phyloP scores from a whole-genome alignment of 2,888 invertebrate species.

The Germaria angustata region DNA sequence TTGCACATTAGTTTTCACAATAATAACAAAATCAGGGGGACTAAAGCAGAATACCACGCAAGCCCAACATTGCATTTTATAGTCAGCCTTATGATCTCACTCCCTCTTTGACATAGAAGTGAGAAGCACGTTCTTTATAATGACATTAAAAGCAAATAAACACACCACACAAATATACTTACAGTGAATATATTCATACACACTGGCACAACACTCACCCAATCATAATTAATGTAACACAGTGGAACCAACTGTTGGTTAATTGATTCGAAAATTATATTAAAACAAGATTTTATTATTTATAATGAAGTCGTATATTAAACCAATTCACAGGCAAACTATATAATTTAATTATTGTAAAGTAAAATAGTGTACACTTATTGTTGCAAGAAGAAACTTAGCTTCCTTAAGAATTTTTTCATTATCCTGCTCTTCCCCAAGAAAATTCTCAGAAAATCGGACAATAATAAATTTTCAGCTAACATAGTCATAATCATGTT shows the following conservation, averaged over 20 bases:
- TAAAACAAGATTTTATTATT: too few species aligned
- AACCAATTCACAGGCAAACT: too few species aligned
- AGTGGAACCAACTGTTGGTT: not conserved
- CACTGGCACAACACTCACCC: too few species aligned
- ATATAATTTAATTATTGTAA: too few species aligned
- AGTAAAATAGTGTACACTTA: too few species aligned
- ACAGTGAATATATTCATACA: not conserved
- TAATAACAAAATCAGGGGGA: slow-evolving; percentile 5
- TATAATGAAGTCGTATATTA: too few species aligned
- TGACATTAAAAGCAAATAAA: slow-evolving; percentile 30
- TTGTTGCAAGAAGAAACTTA: too few species aligned
- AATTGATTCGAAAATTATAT: not conserved
- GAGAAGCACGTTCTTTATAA: slow-evolving; percentile 54
- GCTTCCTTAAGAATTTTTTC: too few species aligned
- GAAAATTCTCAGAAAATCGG: too few species aligned
- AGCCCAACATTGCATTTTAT: slow-evolving; percentile 43
- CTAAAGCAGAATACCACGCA: slow-evolving; percentile 38
- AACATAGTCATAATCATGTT: too few species aligned
- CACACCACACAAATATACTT: not conserved
- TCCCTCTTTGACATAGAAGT: slow-evolving; percentile 37
- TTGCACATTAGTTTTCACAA: not conserved
- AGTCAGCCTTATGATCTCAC: not conserved
- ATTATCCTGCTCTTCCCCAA: too few species aligned
- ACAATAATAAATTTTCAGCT: too few species aligned
- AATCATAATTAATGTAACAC: not conserved